Percentiles rank a stretch among this genome's conserved stretches.
Conservation (phyloP, 2,888 invertebrate species). For the Morinoia aosen region DNA sequence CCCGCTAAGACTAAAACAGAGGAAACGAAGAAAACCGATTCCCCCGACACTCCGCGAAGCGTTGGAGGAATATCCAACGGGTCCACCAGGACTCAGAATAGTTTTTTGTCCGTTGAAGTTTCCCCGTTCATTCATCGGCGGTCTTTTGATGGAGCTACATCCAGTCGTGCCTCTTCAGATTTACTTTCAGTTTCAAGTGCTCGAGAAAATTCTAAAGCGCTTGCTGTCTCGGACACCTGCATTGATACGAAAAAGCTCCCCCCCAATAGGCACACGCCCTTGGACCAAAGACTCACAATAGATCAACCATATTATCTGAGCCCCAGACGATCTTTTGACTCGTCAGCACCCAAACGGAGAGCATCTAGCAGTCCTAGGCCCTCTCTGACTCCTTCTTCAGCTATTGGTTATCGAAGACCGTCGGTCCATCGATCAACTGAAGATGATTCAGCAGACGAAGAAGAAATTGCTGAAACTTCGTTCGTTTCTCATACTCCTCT, state of each 20-base stretch:
- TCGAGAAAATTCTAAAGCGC: not conserved
- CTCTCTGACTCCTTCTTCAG: conserved; percentile 7
- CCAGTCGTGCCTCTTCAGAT: conserved; percentile 24
- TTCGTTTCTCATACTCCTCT: conserved; percentile 10
- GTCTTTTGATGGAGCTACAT: not conserved
- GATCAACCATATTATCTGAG: conserved; percentile 45
- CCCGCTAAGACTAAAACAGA: not conserved
- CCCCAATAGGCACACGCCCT: not conserved
- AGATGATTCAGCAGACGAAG: not conserved
- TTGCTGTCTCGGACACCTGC: conserved; percentile 24
- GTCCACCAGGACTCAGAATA: not conserved
- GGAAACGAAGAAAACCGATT: not conserved
- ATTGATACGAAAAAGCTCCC: not conserved
- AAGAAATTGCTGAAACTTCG: conserved; percentile 37
- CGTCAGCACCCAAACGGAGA: conserved; percentile 1
- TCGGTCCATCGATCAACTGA: not conserved
- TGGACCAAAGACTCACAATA: conserved; percentile 26
- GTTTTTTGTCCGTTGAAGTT: conserved; percentile 2
- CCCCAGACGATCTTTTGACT: conserved; percentile 49
- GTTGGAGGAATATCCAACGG: conserved; percentile 10
- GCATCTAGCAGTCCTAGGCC: conserved; percentile 49
- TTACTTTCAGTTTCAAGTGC: not conserved
- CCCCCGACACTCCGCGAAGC: not conserved
- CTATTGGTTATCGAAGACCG: conserved; percentile 41
- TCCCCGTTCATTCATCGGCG: conserved; percentile 20